Percentiles rank a stretch among this genome's conserved stretches.
Evolutionary conservation across 2,113 vertebrate species (phyloP).

Genomic region (Aspiorhynchus laticeps): DNA sequence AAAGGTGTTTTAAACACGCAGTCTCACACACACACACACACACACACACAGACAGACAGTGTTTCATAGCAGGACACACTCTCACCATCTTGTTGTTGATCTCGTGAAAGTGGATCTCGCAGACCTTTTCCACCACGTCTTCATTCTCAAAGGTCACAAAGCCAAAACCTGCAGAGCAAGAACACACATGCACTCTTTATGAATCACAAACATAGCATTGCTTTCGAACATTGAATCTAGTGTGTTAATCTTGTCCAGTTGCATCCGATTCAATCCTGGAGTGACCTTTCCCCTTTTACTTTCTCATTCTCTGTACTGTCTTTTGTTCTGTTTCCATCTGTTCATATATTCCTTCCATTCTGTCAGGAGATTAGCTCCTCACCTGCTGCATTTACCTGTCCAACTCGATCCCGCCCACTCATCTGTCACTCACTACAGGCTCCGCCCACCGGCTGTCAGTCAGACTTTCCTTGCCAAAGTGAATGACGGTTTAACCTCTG

Average conservation of each 20-base stretch:
- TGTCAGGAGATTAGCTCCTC: not conserved
- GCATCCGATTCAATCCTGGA: not conserved
- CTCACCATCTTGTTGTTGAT: slow-evolving; percentile 99
- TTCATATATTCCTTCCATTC: not conserved
- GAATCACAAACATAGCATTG: not conserved
- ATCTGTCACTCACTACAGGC: slow-evolving; percentile 13
- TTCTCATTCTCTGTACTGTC: not conserved
- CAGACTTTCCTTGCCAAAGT: not conserved
- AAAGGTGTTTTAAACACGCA: fast-evolving
- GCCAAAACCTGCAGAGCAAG: slow-evolving; percentile 83
- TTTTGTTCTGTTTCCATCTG: slow-evolving; percentile 8
- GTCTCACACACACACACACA: not conserved
- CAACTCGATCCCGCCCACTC: slow-evolving; percentile 5
- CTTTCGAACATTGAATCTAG: not conserved
- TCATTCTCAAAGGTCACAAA: slow-evolving; percentile 99
- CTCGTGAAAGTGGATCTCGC: slow-evolving; percentile 99
- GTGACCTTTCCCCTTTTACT: not conserved
- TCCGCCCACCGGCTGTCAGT: slow-evolving; percentile 12
- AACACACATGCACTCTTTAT: not conserved
- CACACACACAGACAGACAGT: too few species aligned
- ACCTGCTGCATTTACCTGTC: fast-evolving
- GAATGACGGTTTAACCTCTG: not conserved
- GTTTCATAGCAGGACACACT: not conserved
- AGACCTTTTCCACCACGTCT: slow-evolving; percentile 99
- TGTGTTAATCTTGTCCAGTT: not conserved